Evolutionary conservation across 1,140 invertebrate species (phyloP).

Genomic region (Tetranychus urticae): DNA sequence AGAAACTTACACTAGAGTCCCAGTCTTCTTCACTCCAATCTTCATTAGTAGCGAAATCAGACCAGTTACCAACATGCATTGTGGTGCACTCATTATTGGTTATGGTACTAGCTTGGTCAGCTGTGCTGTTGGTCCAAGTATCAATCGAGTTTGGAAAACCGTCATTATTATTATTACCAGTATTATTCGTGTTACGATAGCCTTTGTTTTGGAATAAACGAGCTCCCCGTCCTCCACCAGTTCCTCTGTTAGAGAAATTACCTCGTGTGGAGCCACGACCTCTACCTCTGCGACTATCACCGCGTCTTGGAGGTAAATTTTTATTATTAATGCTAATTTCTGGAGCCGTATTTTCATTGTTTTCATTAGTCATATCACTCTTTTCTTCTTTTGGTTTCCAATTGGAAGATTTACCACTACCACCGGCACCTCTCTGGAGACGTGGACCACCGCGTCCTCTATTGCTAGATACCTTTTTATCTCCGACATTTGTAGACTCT

Average conservation of each 20-base stretch:
- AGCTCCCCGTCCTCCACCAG: conserved; percentile 29
- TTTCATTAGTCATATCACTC: background rate
- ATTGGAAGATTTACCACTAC: background rate
- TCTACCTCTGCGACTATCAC: background rate
- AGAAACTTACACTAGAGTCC: conserved; percentile 22
- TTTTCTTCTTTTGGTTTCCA: background rate
- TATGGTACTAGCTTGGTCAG: conserved; percentile 18
- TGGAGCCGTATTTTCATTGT: background rate
- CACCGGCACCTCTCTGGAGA: background rate
- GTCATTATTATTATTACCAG: conserved; percentile 8
- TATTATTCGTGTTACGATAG: conserved; percentile 2
- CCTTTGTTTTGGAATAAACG: conserved; percentile 12
- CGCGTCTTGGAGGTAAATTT: background rate
- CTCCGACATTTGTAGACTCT: background rate
- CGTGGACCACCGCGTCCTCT: background rate
- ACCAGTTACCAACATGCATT: conserved; percentile 21
- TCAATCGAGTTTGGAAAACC: conserved; percentile 24
- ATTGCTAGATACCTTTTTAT: background rate
- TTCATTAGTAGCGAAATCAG: conserved; percentile 32
- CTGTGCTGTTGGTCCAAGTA: conserved; percentile 34
- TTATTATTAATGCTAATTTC: background rate
- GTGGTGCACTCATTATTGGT: conserved; percentile 15
- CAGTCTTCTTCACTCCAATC: conserved; percentile 90
- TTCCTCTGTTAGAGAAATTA: conserved; percentile 19
- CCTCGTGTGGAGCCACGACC: conserved; percentile 22